Conservation (phyloP, 2,113 vertebrate genomes). For the Ophthalmolycus amberensis region DNA sequence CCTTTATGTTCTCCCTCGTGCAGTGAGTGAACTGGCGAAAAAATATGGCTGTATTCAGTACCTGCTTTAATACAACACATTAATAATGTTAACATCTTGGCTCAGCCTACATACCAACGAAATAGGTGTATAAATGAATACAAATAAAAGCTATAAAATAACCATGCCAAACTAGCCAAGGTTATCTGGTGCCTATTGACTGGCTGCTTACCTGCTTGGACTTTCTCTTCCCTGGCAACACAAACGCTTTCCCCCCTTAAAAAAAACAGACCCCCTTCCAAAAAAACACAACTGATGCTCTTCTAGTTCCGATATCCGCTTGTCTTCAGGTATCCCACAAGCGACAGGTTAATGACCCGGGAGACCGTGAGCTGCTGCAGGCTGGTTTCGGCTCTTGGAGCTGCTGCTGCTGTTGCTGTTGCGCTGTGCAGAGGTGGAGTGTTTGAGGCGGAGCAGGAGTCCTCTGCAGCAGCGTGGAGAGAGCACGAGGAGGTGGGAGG, state of each 20-base stretch:
- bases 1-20: not conserved
- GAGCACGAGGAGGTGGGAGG: slow-evolving; percentile 73
- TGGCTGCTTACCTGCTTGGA: slow-evolving; percentile 75
- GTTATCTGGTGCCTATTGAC: slow-evolving; percentile 48
- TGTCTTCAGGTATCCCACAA: slow-evolving; percentile 21
- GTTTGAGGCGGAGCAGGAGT: slow-evolving; percentile 48
- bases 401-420: slow-evolving; percentile 27
- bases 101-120: not conserved
- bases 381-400: not conserved
- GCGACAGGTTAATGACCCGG: slow-evolving; percentile 40
- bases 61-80: not conserved
- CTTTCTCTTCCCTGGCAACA: slow-evolving; percentile 72
- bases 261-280: not conserved
- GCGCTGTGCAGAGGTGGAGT: slow-evolving; percentile 74
- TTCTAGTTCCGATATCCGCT: slow-evolving; percentile 11
- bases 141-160: not conserved
- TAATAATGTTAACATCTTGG: not conserved
- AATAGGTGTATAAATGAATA: not conserved
- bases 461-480: slow-evolving; percentile 64
- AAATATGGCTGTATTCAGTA: not conserved
- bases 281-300: slow-evolving; percentile 6
- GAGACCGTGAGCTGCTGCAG: slow-evolving; percentile 14
- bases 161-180: slow-evolving; percentile 31
- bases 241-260: slow-evolving; percentile 19
- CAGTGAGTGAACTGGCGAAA: not conserved